Evolutionary conservation across 2,888 invertebrate genomes (phyloP), one percentile per base, ranked within the genome.

Genomic region (Hydroisotoma schaefferi): DNA sequence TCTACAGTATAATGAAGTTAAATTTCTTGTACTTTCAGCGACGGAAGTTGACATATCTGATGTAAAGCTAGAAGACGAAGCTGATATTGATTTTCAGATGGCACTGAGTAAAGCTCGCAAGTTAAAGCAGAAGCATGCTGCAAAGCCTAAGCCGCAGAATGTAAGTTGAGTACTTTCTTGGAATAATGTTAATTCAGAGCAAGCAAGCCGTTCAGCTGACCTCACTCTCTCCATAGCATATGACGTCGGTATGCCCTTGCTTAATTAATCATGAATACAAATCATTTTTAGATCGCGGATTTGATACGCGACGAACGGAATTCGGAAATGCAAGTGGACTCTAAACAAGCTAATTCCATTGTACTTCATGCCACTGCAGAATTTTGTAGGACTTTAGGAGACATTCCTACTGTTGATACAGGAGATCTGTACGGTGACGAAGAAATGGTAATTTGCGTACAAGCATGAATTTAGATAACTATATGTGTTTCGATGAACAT

Each of bases 311-410:
- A 55, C 20, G 58, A 57, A 47, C 38, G 47, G 18, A 46, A 58
- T 23, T 20, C n/a, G 4, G 56, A 63, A 20, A 44, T 28, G 25
- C 26, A 28, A 67, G 67, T 74, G 25, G 78, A 78, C 65, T 73
- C 74, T 2, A n/a, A n/a, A n/a, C 73, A 73, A 20, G 76, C 75
- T 28, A 63, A 67, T 27, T 77, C 81, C 70, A 94, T 95, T 74
- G 84, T 88, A 59, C 79, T 97, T 57, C 94, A 97, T 80, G 87
- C 93, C 1, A 95, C 94, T 1, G 94, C 95, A 0, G 97, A 97
- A 81, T 97, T 97, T 80, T 97, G 97, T 76, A 85, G 95, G 73
- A 93, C 94, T 47, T 82, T 97, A 6, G 94, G 95, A 1, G 94
- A 95, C 76, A 94, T 94, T 74, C 94, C 95, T 58, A 94, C 94